A percentile compares a stretch with the other conserved stretches of the same genome.
Evolutionary conservation across 2,888 invertebrate species (phyloP).

Genomic region (Fragum whitleyi): DNA sequence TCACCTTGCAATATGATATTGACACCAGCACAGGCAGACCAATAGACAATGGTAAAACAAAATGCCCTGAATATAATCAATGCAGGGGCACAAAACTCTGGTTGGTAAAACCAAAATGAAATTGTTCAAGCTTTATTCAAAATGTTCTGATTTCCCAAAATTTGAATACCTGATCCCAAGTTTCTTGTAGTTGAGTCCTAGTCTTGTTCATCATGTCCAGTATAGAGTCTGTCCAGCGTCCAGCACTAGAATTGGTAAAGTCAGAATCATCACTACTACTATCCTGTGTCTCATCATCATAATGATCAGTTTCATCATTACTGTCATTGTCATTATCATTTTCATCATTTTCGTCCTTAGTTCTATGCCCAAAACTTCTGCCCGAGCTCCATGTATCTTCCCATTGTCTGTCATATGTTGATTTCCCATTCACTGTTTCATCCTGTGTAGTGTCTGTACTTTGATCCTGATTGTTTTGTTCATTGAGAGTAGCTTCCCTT

Average conservation of each 20-base stretch:
- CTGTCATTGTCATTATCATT: neutral
- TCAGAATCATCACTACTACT: neutral
- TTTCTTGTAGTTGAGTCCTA: conserved; percentile 39
- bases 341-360: neutral
- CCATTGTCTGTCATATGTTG: neutral
- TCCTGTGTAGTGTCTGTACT: neutral
- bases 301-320: neutral
- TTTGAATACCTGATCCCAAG: conserved; percentile 54
- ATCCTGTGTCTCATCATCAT: no score
- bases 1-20: no score
- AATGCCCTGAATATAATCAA: no score
- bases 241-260: neutral
- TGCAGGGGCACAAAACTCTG: no score
- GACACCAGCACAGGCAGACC: no score
- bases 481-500: conserved; percentile 1
- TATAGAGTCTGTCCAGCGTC: conserved; percentile 41
- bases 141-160: no score
- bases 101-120: no score
- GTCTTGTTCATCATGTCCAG: conserved; percentile 55
- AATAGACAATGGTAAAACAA: no score
- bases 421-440: neutral
- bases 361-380: neutral
- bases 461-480: neutral
- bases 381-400: neutral
- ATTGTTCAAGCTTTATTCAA: no score